Evolutionary conservation across 2,113 vertebrate species (phyloP).

Genomic region (Larimichthys polyactis): DNA sequence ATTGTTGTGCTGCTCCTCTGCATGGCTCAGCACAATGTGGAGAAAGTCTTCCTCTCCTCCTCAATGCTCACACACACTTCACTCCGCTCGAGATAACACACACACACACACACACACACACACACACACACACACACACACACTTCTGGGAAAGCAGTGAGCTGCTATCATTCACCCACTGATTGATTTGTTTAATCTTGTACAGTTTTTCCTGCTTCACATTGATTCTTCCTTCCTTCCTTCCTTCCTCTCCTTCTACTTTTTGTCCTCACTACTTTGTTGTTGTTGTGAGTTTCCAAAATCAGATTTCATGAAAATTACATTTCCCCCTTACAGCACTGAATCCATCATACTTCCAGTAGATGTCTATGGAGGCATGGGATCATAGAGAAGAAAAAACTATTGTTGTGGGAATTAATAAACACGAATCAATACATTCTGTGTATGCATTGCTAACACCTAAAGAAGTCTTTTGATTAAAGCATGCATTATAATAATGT

Average conservation of each 20-base stretch:
- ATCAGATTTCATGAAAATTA: background rate
- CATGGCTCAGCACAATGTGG: slow-evolving; percentile 9
- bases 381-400: background rate
- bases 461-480: background rate
- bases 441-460: background rate
- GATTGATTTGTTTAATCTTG: background rate
- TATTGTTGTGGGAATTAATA: background rate
- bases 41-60: background rate
- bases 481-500: background rate
- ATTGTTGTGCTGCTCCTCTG: background rate
- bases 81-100: background rate
- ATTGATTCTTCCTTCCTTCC: background rate
- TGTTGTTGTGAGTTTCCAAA: background rate
- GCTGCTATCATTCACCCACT: background rate
- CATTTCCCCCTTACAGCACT: background rate
- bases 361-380: background rate
- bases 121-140: too few relatives aligned
- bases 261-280: background rate
- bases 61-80: background rate
- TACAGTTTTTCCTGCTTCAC: background rate
- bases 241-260: too few relatives aligned
- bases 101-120: too few relatives aligned
- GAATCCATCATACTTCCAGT: background rate
- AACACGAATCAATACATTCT: background rate
- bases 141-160: background rate